phyloP scores from a whole-genome alignment of 2,888 invertebrate genomes.

The Coelinius sp. region DNA sequence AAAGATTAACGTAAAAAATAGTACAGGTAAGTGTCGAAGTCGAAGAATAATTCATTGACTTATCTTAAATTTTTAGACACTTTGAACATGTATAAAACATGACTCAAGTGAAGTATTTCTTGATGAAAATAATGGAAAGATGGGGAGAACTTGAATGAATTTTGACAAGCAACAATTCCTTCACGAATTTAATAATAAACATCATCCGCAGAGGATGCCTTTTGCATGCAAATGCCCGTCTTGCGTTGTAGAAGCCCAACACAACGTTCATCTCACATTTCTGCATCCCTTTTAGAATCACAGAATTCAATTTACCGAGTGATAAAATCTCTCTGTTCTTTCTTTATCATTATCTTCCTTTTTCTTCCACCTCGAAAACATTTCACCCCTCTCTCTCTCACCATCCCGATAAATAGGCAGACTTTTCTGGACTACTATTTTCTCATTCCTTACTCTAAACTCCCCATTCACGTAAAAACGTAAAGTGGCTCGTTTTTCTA shows the following conservation, averaged over 20 bases:
- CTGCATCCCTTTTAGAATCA: conserved; percentile 49
- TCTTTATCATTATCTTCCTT: conserved; percentile 31
- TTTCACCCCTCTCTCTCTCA: conserved; percentile 30
- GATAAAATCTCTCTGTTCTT: conserved; percentile 62
- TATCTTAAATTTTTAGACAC: too few species aligned
- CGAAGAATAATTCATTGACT: too few species aligned
- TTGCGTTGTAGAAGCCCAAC: conserved; percentile 25
- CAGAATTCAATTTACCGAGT: conserved; percentile 61
- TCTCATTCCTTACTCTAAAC: not conserved
- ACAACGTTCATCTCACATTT: not conserved
- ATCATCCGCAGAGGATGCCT: conserved; percentile 48
- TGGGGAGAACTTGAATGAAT: conserved; percentile 23
- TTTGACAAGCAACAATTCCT: conserved; percentile 46
- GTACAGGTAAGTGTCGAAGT: not conserved
- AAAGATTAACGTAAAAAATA: not conserved
- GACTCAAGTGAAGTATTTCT: not conserved
- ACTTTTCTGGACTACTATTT: conserved; percentile 11
- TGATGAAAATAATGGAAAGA: conserved; percentile 27
- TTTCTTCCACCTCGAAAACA: conserved; percentile 29
- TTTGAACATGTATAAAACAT: not conserved
- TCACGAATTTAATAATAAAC: conserved; percentile 55
- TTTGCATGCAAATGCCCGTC: conserved; percentile 55
- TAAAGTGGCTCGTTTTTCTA: conserved; percentile 11
- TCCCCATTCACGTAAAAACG: not conserved
- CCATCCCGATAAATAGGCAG: conserved; percentile 20